Conservation (phyloP, 2,888 invertebrate genomes). For the Eupithecia vulgata region DNA sequence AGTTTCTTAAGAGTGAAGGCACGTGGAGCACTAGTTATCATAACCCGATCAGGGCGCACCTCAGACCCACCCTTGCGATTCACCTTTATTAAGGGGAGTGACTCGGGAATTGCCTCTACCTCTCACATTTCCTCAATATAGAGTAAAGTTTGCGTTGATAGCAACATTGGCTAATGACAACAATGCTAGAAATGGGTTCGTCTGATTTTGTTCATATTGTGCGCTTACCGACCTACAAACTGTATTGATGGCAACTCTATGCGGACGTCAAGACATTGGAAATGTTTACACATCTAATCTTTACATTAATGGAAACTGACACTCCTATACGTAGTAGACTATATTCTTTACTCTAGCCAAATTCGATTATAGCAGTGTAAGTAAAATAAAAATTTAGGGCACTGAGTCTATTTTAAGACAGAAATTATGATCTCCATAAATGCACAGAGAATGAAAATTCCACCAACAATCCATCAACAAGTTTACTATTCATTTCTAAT, state of each 20-base stretch:
- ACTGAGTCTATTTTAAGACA: not conserved
- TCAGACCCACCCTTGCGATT: constrained; percentile 29
- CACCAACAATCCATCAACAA: too few species aligned
- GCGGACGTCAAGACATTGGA: not conserved
- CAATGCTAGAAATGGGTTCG: not conserved
- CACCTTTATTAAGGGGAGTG: constrained; percentile 9
- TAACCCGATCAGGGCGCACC: constrained; percentile 42
- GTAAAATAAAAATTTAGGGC: not conserved
- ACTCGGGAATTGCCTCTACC: not conserved
- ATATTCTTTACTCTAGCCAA: not conserved
- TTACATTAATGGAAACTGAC: too few species aligned
- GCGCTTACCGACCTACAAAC: not conserved
- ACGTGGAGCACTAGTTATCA: not conserved
- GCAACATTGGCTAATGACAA: not conserved
- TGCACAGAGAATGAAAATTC: not conserved
- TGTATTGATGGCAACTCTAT: not conserved
- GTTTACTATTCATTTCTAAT: not conserved
- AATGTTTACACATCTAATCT: not conserved
- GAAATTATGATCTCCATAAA: not conserved
- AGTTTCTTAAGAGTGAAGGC: not conserved
- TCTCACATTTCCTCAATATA: not conserved
- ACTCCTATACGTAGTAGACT: not conserved
- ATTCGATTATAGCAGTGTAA: not conserved
- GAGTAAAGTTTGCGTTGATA: not conserved
- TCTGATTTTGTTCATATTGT: not conserved